phyloP scores from a whole-genome alignment of 2,888 invertebrate species.

The Branchipolynoe longqiensis region DNA sequence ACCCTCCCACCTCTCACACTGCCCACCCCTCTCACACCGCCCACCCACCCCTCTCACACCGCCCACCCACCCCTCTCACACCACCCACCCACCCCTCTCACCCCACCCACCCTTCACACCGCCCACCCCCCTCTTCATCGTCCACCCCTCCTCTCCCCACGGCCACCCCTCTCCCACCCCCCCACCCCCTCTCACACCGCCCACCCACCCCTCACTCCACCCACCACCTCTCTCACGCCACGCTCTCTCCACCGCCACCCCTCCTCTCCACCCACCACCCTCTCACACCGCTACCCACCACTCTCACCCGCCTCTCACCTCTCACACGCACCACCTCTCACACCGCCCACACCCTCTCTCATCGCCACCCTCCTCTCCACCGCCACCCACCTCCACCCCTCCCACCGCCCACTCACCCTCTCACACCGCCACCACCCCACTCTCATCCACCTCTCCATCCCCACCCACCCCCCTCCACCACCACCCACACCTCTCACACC shows the following conservation, averaged over 20 bases:
- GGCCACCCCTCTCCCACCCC: too few relatives aligned
- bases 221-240: too few relatives aligned
- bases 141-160: not conserved
- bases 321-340: not conserved
- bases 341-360: not conserved
- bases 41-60: too few relatives aligned
- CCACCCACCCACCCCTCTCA: not conserved
- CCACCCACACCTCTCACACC: not conserved
- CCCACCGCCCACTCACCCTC: not conserved
- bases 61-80: not conserved
- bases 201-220: not conserved
- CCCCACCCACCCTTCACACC: not conserved
- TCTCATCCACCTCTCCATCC: not conserved
- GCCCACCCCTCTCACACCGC: not conserved
- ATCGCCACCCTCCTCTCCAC: not conserved
- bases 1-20: not conserved
- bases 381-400: not conserved
- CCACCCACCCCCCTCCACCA: not conserved
- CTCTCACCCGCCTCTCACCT: not conserved
- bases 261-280: not conserved
- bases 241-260: not conserved
- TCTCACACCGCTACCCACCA: not conserved
- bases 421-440: not conserved
- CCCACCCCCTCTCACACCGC: not conserved
- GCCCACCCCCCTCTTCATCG: not conserved